Base-by-base conservation (phyloP, 1,140 invertebrate species). In the Lepidotrigona ventralis region DNA sequence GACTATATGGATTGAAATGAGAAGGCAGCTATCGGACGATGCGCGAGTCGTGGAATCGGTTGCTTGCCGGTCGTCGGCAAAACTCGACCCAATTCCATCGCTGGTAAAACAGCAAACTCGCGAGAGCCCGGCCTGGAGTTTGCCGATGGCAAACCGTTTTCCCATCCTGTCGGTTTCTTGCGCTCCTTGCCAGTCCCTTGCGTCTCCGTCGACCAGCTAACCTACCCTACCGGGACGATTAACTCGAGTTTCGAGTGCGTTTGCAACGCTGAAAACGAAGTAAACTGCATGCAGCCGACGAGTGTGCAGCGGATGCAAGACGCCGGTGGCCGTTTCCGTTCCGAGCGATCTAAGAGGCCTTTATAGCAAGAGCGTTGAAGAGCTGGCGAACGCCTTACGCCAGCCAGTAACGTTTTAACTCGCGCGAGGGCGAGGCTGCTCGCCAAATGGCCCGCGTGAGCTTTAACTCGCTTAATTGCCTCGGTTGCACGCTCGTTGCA, bases 171-270 rank as follows among this genome's bases (percentile, higher is more conserved):
- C 73, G 64, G 58, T 77, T 72, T 68, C 71, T 66, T 53, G 63
- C 76, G 23, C 33, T 54, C 54, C 53, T 78, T 66, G 56, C 68
- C 51, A 12, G 72, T 68, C 53, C 60, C 60, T 74, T 29, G 63
- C 63, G 66, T 39, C 82, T 75, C 75, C 60, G 12, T 33, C 33
- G 33, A 33, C 80, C 53, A 46, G 78, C 58, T 46, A 17, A 79
- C 69, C 53, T 51, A 73, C 70, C 73, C 87, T n/a, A 88, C 90
- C 86, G 79, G 39, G 6, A 87, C 90, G 91, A 92, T 92, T 92
- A 92, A 92, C 91, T 90, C 90, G 88, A 92, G 89, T 91, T 92
- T 92, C 91, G 91, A 92, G 90, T 91, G 39, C 39, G 91, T 92
- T 92, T 91, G 91, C 88, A 89, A 91, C 90, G 91, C 91, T 86